Evolutionary conservation across 2,797 vertebrate genomes (phyloP).

Genomic region (Sibirionetta formosa): DNA sequence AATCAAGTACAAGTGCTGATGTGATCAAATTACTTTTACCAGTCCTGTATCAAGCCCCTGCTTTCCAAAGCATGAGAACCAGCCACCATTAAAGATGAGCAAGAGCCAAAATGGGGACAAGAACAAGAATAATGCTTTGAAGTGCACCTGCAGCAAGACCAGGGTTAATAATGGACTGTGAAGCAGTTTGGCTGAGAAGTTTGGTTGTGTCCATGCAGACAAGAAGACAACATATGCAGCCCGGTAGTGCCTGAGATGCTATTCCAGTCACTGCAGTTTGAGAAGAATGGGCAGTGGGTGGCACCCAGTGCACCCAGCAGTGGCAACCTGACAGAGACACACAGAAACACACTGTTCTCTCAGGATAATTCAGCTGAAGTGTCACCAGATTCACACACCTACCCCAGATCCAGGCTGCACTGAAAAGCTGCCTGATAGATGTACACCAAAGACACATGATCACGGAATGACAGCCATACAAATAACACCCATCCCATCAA

Average conservation of each 20-base stretch:
- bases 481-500: background rate
- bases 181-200: background rate
- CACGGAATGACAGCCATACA: rapidly evolving
- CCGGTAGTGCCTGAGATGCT: background rate
- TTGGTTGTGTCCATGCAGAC: background rate
- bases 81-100: background rate
- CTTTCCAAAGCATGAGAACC: background rate
- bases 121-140: background rate
- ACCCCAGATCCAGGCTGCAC: background rate
- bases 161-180: background rate
- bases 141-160: background rate
- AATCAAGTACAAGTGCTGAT: background rate
- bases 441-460: background rate
- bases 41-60: background rate
- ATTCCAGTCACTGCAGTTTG: background rate
- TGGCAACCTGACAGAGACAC: background rate
- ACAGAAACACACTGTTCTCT: background rate
- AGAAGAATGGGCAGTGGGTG: background rate
- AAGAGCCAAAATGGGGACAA: background rate
- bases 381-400: background rate
- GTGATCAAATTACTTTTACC: background rate
- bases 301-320: background rate
- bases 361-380: background rate
- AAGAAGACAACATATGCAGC: background rate
- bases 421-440: background rate